Percentiles rank a stretch among this genome's conserved stretches.
These are phyloP conservation scores for Drosophila sp. DNA, from an alignment of 1,140 invertebrate genomes.

Conservation along the genomic window DNA sequence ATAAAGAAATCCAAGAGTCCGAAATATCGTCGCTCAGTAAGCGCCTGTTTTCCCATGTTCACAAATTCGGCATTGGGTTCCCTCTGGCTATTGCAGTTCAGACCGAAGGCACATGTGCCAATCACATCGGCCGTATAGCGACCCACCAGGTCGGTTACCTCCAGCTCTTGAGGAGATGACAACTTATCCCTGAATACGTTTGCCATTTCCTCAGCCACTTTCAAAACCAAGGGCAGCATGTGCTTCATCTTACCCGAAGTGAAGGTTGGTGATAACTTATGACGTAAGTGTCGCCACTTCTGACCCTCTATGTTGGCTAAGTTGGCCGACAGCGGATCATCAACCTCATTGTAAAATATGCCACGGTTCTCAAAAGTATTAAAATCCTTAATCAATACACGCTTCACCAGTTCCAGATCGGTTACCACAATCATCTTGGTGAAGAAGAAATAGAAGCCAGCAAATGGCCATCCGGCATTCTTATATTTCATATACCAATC, in stretches of 20 bases:
- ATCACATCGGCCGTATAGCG: slow-evolving; percentile 85
- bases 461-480: slow-evolving; percentile 48
- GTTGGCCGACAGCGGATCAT: slow-evolving; percentile 85
- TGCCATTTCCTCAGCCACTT: slow-evolving; percentile 75
- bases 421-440: slow-evolving; percentile 52
- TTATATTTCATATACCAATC: slow-evolving; percentile 70
- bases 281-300: slow-evolving; percentile 86
- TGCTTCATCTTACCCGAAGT: slow-evolving; percentile 87
- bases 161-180: slow-evolving; percentile 28
- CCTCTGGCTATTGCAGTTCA: slow-evolving; percentile 84
- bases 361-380: slow-evolving; percentile 85
- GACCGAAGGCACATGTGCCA: slow-evolving; percentile 84
- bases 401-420: slow-evolving; percentile 87
- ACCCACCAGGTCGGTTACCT: slow-evolving; percentile 82
- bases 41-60: slow-evolving; percentile 68
- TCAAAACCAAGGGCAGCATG: slow-evolving; percentile 85
- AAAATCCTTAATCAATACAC: slow-evolving; percentile 87
- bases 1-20: slow-evolving; percentile 50
- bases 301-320: slow-evolving; percentile 85
- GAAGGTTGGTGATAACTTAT: slow-evolving; percentile 86
- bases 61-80: slow-evolving; percentile 85
- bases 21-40: slow-evolving; percentile 48
- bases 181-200: slow-evolving; percentile 62
- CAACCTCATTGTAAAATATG: slow-evolving; percentile 83
- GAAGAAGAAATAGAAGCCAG: slow-evolving; percentile 70